A percentile compares a stretch with the other conserved stretches of the same genome.
Evolutionary conservation across 2,113 vertebrate species (phyloP).

Genomic region (Petrocephalus zakoni): DNA sequence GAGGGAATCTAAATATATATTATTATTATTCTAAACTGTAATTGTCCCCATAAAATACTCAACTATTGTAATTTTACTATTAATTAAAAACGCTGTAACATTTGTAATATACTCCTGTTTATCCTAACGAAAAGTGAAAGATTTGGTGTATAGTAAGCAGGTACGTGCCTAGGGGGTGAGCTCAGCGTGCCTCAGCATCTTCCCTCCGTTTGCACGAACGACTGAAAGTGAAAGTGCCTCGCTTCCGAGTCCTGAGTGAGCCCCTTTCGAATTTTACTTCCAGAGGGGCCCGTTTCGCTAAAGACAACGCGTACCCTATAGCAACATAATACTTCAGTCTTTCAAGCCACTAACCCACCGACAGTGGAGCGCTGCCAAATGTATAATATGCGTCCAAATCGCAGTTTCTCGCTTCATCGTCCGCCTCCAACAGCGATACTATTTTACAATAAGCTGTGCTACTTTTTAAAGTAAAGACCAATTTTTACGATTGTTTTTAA

Average conservation of each 20-base stretch:
- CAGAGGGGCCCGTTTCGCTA: background rate
- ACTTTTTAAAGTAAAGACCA: background rate
- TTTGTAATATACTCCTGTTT: background rate
- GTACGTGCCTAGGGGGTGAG: no score
- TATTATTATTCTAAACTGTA: background rate
- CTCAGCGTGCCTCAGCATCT: background rate
- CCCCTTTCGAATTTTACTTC: background rate
- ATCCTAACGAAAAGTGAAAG: no score
- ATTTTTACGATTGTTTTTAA: background rate
- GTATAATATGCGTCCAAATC: background rate
- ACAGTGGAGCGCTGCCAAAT: background rate
- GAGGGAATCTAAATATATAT: background rate
- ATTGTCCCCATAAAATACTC: background rate
- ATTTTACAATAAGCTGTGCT: background rate
- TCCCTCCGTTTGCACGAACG: background rate
- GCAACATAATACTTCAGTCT: background rate
- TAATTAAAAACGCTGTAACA: background rate
- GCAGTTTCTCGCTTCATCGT: background rate
- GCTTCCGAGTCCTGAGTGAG: background rate
- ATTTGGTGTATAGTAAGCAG: background rate
- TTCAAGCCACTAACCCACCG: background rate
- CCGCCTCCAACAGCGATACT: background rate
- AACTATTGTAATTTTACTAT: background rate
- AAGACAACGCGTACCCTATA: background rate
- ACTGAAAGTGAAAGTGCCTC: background rate